A percentile compares a stretch with the other conserved stretches of the same genome.
These are phyloP conservation scores for Tetragnatha montana DNA, from an alignment of 2,888 invertebrate genomes.

Conservation along the genomic window DNA sequence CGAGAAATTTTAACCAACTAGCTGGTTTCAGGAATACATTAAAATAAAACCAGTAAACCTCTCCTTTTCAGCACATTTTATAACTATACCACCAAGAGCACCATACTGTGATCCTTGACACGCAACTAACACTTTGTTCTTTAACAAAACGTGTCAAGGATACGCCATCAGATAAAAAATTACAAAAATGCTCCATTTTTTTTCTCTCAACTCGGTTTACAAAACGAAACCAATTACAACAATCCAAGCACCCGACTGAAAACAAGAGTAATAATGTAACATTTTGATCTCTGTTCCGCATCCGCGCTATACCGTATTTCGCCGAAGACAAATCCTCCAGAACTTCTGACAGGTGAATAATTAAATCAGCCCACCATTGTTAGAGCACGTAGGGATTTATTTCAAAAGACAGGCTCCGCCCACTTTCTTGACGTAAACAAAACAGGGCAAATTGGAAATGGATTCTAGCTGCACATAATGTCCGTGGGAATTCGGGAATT, in stretches of 20 bases:
- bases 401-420: conserved; percentile 22
- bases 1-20: too few relatives aligned
- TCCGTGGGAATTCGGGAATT: not conserved
- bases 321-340: conserved; percentile 1
- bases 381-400: conserved; percentile 31
- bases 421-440: conserved; percentile 32
- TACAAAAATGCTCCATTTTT: not conserved
- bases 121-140: not conserved
- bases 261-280: conserved; percentile 16
- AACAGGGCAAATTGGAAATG: conserved; percentile 19
- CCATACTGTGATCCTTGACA: conserved; percentile 39
- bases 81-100: not conserved
- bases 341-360: conserved; percentile 33
- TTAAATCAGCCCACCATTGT: conserved; percentile 48
- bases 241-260: conserved; percentile 14
- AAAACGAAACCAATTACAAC: conserved; percentile 11
- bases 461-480: not conserved
- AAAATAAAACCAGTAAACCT: not conserved
- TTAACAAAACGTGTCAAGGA: conserved; percentile 24
- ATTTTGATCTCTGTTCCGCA: conserved; percentile 11
- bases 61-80: not conserved
- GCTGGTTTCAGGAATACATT: not conserved
- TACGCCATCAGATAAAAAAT: conserved; percentile 1
- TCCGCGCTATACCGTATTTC: conserved; percentile 18
- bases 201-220: not conserved